Conservation (phyloP, 1,140 invertebrate species). For the Onthophagus taurus region DNA sequence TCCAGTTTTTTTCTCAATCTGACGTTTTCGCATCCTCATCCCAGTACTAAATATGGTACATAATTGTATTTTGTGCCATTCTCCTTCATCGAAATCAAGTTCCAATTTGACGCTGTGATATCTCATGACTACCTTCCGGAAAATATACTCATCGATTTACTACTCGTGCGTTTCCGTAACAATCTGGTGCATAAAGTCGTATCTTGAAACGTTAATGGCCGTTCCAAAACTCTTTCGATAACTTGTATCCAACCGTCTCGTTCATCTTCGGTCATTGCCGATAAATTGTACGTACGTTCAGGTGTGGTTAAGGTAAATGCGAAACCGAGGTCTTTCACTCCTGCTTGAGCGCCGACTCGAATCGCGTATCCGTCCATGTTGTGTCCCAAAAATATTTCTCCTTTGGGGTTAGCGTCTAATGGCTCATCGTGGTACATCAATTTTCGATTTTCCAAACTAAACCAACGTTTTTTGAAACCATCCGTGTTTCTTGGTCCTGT, state of each 20-base stretch:
- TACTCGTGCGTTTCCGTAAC: slow-evolving; percentile 59
- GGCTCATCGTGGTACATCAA: slow-evolving; percentile 87
- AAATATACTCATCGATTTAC: slow-evolving; percentile 63
- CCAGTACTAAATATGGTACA: too few species aligned
- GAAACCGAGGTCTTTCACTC: slow-evolving; percentile 63
- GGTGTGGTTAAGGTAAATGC: slow-evolving; percentile 83
- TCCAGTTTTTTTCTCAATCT: too few species aligned
- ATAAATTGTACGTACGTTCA: slow-evolving; percentile 70
- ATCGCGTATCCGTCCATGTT: slow-evolving; percentile 64
- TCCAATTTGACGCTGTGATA: slow-evolving; percentile 16
- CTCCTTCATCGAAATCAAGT: too few species aligned
- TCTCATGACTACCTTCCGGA: slow-evolving; percentile 46
- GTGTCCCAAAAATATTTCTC: slow-evolving; percentile 77
- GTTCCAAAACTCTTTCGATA: slow-evolving; percentile 64
- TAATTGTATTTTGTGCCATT: too few species aligned
- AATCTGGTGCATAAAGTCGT: slow-evolving; percentile 58
- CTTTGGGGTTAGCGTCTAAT: slow-evolving; percentile 76
- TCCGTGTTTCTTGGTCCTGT: slow-evolving; percentile 72
- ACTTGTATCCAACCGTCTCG: slow-evolving; percentile 70
- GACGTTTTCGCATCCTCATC: too few species aligned
- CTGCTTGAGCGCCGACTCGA: slow-evolving; percentile 50
- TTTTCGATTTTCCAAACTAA: slow-evolving; percentile 79
- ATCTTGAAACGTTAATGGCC: slow-evolving; percentile 70
- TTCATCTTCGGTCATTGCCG: slow-evolving; percentile 67
- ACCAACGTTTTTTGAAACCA: slow-evolving; percentile 77